Percentiles rank a stretch among this genome's conserved stretches.
phyloP scores from a whole-genome alignment of 2,113 vertebrate genomes.

The Toxotes chatareus region DNA sequence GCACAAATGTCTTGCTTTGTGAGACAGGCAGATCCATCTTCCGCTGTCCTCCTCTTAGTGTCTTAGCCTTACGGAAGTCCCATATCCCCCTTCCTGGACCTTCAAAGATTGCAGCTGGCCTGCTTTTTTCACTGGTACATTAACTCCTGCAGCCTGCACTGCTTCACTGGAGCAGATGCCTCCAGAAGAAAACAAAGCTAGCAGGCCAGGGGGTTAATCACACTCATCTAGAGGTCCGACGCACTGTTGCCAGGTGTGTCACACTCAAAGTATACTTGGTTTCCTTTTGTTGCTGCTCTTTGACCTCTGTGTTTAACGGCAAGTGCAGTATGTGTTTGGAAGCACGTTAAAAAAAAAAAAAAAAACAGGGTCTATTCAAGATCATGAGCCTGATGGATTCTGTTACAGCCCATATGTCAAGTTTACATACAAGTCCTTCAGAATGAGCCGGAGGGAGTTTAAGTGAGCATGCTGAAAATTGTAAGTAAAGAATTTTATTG shows the following conservation, averaged over 20 bases:
- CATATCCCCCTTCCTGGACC: conserved; percentile 8
- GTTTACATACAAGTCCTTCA: neutral
- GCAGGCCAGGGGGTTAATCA: conserved; percentile 70
- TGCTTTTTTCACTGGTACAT: conserved; percentile 61
- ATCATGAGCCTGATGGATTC: conserved; percentile 24
- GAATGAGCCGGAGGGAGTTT: conserved; percentile 29
- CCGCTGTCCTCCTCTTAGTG: conserved; percentile 7
- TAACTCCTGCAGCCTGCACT: conserved; percentile 63
- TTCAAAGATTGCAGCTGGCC: conserved; percentile 61
- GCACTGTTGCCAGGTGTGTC: conserved; percentile 69
- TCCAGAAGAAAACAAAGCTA: conserved; percentile 69
- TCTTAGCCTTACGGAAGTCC: conserved; percentile 37
- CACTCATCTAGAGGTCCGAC: conserved; percentile 61
- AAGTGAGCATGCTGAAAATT: neutral
- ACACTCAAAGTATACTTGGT: conserved; percentile 65
- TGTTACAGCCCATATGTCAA: conserved; percentile 13
- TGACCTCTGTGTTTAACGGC: conserved; percentile 62
- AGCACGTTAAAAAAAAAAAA: neutral
- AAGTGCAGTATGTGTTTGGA: conserved; percentile 10
- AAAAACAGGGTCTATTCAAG: conserved; percentile 4
- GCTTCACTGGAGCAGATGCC: conserved; percentile 70
- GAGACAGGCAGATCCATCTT: conserved; percentile 61
- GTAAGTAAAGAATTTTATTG: neutral
- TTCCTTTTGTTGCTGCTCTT: conserved; percentile 59
- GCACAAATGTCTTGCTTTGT: conserved; percentile 46